Evolutionary conservation across 2,888 invertebrate genomes (phyloP), one percentile per base, ranked within the genome.

Genomic region (Aplocera efformata): DNA sequence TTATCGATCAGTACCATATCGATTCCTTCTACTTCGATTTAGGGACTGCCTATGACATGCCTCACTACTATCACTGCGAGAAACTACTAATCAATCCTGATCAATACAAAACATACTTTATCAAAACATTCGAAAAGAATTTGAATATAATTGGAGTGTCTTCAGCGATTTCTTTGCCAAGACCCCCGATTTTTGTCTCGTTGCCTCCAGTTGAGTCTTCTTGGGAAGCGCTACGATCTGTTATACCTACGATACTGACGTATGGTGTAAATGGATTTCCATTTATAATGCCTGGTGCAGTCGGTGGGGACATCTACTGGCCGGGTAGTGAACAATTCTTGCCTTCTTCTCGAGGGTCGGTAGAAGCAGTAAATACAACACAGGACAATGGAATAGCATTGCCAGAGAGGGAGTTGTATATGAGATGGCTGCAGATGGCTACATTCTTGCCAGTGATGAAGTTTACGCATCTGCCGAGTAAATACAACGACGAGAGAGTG

Each of bases 211-310:
- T 95, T 36, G 93, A 95, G 46, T 96, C 97, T 0, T 92, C 94
- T 0, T 98, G 98, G 98, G 92, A 92, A 33, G 96, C 96, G 0
- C 81, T 97, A 9, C 90, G 91, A 47, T 91, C 92, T 6, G 92
- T 98, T 0, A 94, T 98, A 57, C 96, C 98, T 0, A 95, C 96
- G 0, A 93, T 96, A 41, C 78, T 97, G 10, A 94, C 94, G 0
- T 94, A 98, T 55, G 97, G 98, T 0, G 91, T 98, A 10, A 92
- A 96, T 32, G 98, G 98, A 0, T 98, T 95, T 77, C 97, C 97
- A 0, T 98, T 98, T 61, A 91, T 98, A 27, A 92, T 98, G 88
- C 96, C 98, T 0, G 98, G 98, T 0, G 94, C 97, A 3, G 96
- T 98, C 0, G 98, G 98, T 0, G 98, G 97, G 0, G 96, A 97